phyloP scores from a whole-genome alignment of 2,113 vertebrate genomes.

The Bombycilla garrulus region DNA sequence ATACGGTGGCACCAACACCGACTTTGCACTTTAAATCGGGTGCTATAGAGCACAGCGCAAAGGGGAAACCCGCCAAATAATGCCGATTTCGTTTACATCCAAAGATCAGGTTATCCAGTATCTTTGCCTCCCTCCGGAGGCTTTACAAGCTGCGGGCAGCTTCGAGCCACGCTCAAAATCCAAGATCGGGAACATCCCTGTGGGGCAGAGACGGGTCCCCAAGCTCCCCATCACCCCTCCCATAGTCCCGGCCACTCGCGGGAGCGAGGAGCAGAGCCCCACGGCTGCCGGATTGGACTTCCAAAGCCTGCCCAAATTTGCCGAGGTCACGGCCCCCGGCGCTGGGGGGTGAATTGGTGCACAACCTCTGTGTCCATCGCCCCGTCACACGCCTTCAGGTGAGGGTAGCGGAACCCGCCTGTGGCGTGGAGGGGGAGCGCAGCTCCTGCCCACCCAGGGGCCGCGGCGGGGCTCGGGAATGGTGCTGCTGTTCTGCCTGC shows the following conservation, averaged over 20 bases:
- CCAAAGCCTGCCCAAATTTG: too few species aligned
- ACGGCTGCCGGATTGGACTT: accelerated
- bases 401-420: accelerated
- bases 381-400: not conserved
- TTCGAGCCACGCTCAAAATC: not conserved
- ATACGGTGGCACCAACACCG: accelerated
- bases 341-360: not conserved
- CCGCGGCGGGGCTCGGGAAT: too few species aligned
- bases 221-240: too few species aligned
- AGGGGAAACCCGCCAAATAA: not conserved
- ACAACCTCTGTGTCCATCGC: accelerated
- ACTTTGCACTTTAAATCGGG: accelerated
- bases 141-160: not conserved
- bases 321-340: accelerated
- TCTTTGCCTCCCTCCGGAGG: accelerated
- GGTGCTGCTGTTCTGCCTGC: not conserved
- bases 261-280: not conserved
- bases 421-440: not conserved
- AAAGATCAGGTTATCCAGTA: too few species aligned
- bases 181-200: accelerated
- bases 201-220: accelerated
- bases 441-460: not conserved
- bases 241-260: too few species aligned
- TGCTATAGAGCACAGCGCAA: accelerated
- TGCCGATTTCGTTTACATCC: not conserved